phyloP scores from a whole-genome alignment of 1,140 invertebrate genomes.

The Psix sp. region DNA sequence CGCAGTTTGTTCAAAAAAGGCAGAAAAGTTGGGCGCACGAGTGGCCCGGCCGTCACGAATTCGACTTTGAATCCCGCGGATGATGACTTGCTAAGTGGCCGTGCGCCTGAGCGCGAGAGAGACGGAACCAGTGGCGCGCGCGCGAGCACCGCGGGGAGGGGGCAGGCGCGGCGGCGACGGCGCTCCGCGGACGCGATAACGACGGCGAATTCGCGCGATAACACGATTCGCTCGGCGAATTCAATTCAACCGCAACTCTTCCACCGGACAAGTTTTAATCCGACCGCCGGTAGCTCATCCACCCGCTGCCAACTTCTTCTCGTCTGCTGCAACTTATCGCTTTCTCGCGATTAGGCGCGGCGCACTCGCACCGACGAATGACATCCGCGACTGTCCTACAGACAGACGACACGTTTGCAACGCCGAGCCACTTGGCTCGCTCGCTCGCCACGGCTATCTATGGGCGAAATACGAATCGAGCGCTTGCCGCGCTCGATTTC shows the following conservation, averaged over 20 bases:
- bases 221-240: background rate
- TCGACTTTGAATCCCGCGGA: slow-evolving; percentile 42
- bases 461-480: slow-evolving; percentile 15
- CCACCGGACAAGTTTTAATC: background rate
- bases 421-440: slow-evolving; percentile 9
- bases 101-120: slow-evolving; percentile 29
- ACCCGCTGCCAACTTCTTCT: no score
- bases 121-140: slow-evolving; percentile 18
- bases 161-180: background rate
- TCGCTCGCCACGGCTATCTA: slow-evolving; percentile 19
- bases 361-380: slow-evolving; percentile 15
- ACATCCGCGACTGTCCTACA: slow-evolving; percentile 16
- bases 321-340: no score
- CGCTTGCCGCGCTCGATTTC: slow-evolving; percentile 14
- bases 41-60: slow-evolving; percentile 2
- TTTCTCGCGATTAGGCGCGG: no score
- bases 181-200: slow-evolving; percentile 9
- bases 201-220: slow-evolving; percentile 19
- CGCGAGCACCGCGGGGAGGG: slow-evolving; percentile 4
- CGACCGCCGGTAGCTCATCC: background rate
- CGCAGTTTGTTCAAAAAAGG: slow-evolving; percentile 19
- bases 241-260: background rate
- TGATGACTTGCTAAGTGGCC: slow-evolving; percentile 53
- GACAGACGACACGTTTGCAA: slow-evolving; percentile 14
- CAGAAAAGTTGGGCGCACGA: slow-evolving; percentile 18